A percentile compares a stretch with the other conserved stretches of the same genome.
These are phyloP conservation scores for Bos indicus DNA, from an alignment of 2,113 vertebrate genomes.

Conservation along the genomic window DNA sequence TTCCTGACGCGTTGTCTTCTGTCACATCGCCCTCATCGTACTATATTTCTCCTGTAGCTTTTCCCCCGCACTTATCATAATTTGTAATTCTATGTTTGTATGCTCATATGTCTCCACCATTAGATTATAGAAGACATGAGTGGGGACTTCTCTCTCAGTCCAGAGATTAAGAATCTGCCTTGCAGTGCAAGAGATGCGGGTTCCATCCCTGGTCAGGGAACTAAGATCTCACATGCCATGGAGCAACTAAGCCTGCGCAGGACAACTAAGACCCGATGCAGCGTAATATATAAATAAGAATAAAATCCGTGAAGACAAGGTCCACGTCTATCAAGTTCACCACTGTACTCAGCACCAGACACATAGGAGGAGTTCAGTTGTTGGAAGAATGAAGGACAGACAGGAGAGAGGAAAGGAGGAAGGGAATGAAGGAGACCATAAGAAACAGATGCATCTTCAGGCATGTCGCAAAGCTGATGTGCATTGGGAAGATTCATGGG, in stretches of 20 bases:
- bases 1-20: background rate
- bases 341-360: background rate
- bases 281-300: background rate
- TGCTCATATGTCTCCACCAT: background rate
- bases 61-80: background rate
- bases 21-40: background rate
- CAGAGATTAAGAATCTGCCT: background rate
- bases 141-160: background rate
- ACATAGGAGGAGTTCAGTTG: background rate
- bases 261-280: background rate
- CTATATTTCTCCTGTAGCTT: background rate
- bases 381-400: background rate
- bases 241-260: background rate
- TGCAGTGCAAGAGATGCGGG: background rate
- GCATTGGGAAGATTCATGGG: background rate
- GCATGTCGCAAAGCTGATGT: background rate
- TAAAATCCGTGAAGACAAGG: background rate
- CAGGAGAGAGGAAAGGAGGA: background rate
- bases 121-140: background rate
- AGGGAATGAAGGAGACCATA: background rate
- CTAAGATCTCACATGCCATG: background rate
- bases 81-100: background rate
- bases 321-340: background rate
- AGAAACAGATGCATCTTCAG: background rate
- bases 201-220: background rate